phyloP scores from a whole-genome alignment of 2,113 vertebrate genomes.

The Daubentonia madagascariensis region DNA sequence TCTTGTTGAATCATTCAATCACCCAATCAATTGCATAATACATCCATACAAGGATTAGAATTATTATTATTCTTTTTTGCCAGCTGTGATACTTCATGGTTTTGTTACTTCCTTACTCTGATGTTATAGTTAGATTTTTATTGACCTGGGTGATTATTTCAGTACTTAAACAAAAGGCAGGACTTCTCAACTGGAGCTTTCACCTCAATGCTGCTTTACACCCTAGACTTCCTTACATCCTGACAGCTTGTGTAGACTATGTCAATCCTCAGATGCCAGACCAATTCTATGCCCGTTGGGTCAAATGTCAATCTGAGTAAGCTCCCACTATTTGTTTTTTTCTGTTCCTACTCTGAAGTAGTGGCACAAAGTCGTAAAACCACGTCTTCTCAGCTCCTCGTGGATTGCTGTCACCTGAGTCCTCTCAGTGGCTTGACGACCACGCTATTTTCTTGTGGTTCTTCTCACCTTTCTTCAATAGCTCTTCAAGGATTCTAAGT shows the following conservation, averaged over 20 bases:
- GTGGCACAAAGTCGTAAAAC: not conserved
- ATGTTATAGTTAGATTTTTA: constrained; percentile 2
- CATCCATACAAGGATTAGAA: not conserved
- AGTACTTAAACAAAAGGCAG: not conserved
- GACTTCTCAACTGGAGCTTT: not conserved
- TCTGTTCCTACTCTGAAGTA: not conserved
- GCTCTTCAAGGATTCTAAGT: not conserved
- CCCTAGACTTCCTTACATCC: not conserved
- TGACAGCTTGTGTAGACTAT: not conserved
- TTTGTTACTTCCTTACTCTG: not conserved
- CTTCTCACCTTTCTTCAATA: not conserved
- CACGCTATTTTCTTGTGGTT: not conserved
- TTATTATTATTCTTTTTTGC: not conserved
- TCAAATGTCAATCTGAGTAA: not conserved
- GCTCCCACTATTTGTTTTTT: not conserved
- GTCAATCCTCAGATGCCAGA: not conserved
- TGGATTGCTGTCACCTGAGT: not conserved
- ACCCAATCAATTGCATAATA: not conserved
- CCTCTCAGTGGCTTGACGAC: not conserved
- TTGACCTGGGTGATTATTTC: not conserved
- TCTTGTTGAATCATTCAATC: not conserved
- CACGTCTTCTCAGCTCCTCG: not conserved
- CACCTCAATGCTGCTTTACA: not conserved
- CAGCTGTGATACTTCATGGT: not conserved
- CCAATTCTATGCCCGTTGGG: not conserved